Conservation (phyloP, 2,797 vertebrate species). For the Bucorvus abyssinicus region DNA sequence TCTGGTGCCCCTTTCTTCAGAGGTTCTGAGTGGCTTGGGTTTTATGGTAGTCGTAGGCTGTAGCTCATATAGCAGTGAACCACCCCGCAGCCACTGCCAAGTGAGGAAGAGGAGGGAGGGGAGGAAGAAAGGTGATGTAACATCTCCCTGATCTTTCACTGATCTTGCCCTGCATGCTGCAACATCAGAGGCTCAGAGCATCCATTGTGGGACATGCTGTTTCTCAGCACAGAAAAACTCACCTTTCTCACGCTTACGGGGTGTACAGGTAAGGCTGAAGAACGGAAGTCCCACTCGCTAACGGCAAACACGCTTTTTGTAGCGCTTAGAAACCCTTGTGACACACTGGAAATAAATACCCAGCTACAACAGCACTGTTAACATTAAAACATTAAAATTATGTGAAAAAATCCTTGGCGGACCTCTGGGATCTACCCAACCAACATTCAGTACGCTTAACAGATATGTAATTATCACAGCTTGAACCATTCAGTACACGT, state of each 20-base stretch:
- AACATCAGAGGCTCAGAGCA: neutral
- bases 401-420: neutral
- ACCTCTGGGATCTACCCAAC: neutral
- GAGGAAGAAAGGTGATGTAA: neutral
- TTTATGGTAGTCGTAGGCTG: too few species aligned
- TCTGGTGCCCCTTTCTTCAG: neutral
- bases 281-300: neutral
- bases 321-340: neutral
- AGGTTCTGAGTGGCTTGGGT: neutral
- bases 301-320: neutral
- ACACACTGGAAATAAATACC: neutral
- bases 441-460: neutral
- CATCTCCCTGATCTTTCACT: neutral
- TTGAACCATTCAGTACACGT: constrained; percentile 7
- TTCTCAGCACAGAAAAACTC: neutral
- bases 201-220: fast-evolving
- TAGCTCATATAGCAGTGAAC: neutral
- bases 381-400: constrained; percentile 8
- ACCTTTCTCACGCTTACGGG: neutral
- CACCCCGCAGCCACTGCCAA: neutral
- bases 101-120: neutral
- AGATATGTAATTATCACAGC: constrained; percentile 34
- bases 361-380: neutral
- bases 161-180: fast-evolving
- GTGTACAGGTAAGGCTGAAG: neutral